phyloP scores from a whole-genome alignment of 2,113 vertebrate genomes.

The Thalassoma bifasciatum region DNA sequence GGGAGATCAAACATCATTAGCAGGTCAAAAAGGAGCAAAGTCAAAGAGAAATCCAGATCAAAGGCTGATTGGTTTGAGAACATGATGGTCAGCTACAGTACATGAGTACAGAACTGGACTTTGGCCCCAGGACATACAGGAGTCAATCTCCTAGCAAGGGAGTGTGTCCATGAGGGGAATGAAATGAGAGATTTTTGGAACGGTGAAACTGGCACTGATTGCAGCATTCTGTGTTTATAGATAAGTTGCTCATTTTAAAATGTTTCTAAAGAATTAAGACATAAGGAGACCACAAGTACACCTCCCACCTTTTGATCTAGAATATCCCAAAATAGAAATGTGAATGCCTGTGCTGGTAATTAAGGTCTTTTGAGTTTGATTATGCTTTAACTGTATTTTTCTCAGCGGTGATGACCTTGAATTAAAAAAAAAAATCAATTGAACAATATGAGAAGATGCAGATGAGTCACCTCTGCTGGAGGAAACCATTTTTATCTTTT shows the following conservation, averaged over 20 bases:
- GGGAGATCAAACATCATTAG: neutral
- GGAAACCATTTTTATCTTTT: too few species aligned
- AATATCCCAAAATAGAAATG: neutral
- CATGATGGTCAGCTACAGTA: neutral
- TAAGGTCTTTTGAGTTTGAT: conserved; percentile 10
- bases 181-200: neutral
- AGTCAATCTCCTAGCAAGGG: neutral
- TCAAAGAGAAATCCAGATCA: neutral
- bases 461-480: neutral
- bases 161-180: neutral
- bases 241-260: neutral
- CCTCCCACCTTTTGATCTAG: conserved; percentile 7
- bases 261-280: neutral
- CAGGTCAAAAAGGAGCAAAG: neutral
- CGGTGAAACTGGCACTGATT: neutral
- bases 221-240: neutral
- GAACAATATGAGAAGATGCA: neutral
- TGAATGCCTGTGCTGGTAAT: neutral
- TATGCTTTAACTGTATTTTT: neutral
- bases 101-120: neutral
- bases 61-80: too few species aligned
- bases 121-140: neutral
- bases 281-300: neutral
- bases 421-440: neutral
- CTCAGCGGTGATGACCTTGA: neutral